Percentiles rank a stretch among this genome's conserved stretches.
phyloP scores from a whole-genome alignment of 2,888 invertebrate species.

The Campoletis raptor region DNA sequence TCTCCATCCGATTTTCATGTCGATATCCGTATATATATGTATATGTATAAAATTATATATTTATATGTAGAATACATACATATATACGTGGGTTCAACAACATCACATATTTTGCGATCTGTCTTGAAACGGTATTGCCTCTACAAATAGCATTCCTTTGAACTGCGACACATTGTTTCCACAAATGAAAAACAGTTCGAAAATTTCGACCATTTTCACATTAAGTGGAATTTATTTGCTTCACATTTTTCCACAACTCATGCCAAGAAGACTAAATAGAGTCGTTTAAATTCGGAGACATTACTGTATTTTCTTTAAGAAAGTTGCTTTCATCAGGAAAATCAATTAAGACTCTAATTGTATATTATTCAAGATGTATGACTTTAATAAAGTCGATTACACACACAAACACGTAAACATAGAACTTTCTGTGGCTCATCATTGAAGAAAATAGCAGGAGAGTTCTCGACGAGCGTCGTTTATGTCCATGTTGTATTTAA shows the following conservation, averaged over 20 bases:
- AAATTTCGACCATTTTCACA: slow-evolving; percentile 12
- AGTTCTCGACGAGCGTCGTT: not conserved
- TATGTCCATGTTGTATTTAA: not conserved
- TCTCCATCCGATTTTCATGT: slow-evolving; percentile 15
- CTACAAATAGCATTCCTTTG: slow-evolving; percentile 65
- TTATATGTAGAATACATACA: not conserved
- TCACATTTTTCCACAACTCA: not conserved
- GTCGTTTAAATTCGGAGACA: slow-evolving; percentile 3
- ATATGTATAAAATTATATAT: not conserved
- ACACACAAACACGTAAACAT: not conserved
- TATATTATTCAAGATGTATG: slow-evolving; percentile 18
- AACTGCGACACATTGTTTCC: slow-evolving; percentile 53
- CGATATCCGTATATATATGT: not conserved
- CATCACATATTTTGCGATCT: slow-evolving; percentile 27
- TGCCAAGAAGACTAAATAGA: not conserved
- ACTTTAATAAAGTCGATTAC: not conserved
- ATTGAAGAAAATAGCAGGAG: not conserved
- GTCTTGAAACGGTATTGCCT: slow-evolving; percentile 34
- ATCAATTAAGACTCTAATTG: slow-evolving; percentile 24
- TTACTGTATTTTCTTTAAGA: slow-evolving; percentile 39
- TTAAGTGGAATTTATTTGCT: not conserved
- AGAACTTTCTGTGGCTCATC: not conserved
- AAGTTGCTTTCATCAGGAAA: not conserved
- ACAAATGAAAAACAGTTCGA: slow-evolving; percentile 25
- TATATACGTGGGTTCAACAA: not conserved